Conservation (phyloP, 2,113 vertebrate species). For the Clarias macrocephalus region DNA sequence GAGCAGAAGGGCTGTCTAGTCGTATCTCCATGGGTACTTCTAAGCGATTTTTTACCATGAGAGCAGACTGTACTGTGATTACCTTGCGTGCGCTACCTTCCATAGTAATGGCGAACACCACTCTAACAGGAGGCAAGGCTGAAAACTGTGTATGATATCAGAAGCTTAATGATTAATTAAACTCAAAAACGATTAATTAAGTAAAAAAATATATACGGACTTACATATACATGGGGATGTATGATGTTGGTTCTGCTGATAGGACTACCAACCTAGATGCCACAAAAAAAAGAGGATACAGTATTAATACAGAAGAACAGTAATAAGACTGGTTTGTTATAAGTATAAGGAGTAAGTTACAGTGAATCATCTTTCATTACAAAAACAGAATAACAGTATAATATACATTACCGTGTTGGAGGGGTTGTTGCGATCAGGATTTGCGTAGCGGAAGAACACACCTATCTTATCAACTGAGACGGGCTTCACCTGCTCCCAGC, state of each 20-base stretch:
- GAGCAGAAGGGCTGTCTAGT: slow-evolving; percentile 93
- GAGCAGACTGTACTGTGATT: slow-evolving; percentile 90
- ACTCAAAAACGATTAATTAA: not conserved
- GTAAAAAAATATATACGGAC: slow-evolving; percentile 60
- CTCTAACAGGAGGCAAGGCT: slow-evolving; percentile 90
- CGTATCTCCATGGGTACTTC: slow-evolving; percentile 91
- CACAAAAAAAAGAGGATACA: not conserved
- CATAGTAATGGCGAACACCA: slow-evolving; percentile 95
- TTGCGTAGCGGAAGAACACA: slow-evolving; percentile 94
- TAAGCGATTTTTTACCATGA: slow-evolving; percentile 91
- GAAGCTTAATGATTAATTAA: not conserved
- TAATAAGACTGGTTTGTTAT: not conserved
- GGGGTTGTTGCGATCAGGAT: slow-evolving; percentile 88
- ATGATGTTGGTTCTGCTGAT: slow-evolving; percentile 95
- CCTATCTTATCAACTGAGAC: slow-evolving; percentile 98
- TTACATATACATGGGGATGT: slow-evolving; percentile 97
- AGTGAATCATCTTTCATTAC: not conserved
- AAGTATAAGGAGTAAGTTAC: not conserved
- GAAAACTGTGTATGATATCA: slow-evolving; percentile 80
- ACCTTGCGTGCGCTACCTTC: slow-evolving; percentile 95
- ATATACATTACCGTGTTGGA: slow-evolving; percentile 79
- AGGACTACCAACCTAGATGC: slow-evolving; percentile 89
- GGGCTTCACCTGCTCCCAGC: slow-evolving; percentile 95
- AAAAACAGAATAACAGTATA: not conserved
- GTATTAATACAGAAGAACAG: not conserved